Evolutionary conservation across 2,113 vertebrate species (phyloP).

Genomic region (Myxocyprinus asiaticus): DNA sequence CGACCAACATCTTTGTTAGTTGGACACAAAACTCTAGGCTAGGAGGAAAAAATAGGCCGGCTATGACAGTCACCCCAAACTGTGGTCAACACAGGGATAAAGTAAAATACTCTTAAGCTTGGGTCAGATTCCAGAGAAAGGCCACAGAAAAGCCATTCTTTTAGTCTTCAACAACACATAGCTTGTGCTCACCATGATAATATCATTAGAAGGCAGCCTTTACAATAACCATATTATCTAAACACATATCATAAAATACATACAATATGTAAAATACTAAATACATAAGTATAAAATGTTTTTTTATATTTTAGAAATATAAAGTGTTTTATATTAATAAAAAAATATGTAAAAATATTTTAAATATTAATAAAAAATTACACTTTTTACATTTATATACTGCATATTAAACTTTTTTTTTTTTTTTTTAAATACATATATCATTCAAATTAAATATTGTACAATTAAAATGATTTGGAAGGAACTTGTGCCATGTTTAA

Average conservation of each 20-base stretch:
- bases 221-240: not conserved
- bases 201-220: not conserved
- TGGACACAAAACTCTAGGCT: conserved; percentile 19
- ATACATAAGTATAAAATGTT: not conserved
- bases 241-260: not conserved
- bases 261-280: not conserved
- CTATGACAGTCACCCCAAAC: not conserved
- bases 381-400: too few relatives aligned
- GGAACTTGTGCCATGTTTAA: too few relatives aligned
- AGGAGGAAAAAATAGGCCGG: conserved; percentile 13
- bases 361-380: too few relatives aligned
- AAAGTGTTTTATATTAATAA: too few relatives aligned
- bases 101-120: too few relatives aligned
- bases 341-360: too few relatives aligned
- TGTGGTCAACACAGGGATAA: not conserved
- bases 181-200: not conserved
- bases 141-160: too few relatives aligned
- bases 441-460: too few relatives aligned
- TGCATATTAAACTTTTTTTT: too few relatives aligned
- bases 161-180: not conserved
- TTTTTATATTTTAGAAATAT: not conserved
- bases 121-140: too few relatives aligned
- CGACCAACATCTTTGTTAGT: conserved; percentile 42
- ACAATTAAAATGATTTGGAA: too few relatives aligned
- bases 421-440: too few relatives aligned